Evolutionary conservation across 2,797 vertebrate species (phyloP).

Genomic region (Mionectes olivaceus): DNA sequence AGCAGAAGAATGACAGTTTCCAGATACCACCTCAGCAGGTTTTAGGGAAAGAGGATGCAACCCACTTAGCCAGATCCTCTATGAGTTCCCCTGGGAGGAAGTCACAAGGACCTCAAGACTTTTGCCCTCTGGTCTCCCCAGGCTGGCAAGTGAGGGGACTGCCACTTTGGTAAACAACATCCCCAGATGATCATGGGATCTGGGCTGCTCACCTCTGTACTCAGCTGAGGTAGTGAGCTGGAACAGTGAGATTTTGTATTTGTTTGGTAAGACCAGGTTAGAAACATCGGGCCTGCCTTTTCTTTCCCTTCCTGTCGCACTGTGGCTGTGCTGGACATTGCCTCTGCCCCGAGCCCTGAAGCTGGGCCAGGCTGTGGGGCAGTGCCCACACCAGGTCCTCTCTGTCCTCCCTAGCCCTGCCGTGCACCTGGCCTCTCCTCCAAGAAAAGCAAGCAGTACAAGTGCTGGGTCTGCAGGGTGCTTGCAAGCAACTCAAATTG

Average conservation of each 20-base stretch:
- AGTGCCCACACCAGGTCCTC: background rate
- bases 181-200: accelerated
- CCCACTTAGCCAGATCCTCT: accelerated
- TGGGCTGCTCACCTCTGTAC: background rate
- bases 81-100: background rate
- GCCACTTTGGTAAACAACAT: too few species aligned
- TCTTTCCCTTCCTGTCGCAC: background rate
- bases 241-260: background rate
- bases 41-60: background rate
- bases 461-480: background rate
- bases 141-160: background rate
- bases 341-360: background rate
- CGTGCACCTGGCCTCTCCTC: background rate
- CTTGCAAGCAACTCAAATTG: background rate
- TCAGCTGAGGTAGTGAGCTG: accelerated
- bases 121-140: background rate
- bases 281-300: background rate
- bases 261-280: background rate
- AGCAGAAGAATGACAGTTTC: background rate
- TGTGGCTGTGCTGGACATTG: accelerated
- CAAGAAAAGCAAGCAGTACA: background rate
- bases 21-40: background rate
- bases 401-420: background rate
- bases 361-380: background rate
- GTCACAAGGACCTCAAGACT: background rate